A percentile compares a stretch with the other conserved stretches of the same genome.
These are phyloP conservation scores for Perizoma flavofasciatum DNA, from an alignment of 2,888 invertebrate genomes.

Conservation along the genomic window DNA sequence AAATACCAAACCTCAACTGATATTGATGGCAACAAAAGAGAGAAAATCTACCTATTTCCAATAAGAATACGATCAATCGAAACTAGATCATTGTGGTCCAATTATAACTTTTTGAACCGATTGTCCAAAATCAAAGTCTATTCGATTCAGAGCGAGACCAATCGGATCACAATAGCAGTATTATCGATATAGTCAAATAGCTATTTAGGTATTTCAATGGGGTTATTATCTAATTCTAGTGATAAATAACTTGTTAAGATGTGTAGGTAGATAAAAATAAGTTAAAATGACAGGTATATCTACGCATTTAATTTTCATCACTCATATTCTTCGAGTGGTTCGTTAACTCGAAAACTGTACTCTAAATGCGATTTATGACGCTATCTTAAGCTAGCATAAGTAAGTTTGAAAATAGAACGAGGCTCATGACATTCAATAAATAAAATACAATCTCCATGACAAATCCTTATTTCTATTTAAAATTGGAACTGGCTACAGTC, in stretches of 20 bases:
- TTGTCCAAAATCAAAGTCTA: constrained; percentile 60
- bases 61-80: constrained; percentile 30
- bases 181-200: constrained; percentile 45
- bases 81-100: constrained; percentile 38
- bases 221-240: constrained; percentile 26
- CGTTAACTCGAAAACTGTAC: too few relatives aligned
- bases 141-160: constrained; percentile 62
- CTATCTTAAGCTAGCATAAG: too few relatives aligned
- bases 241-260: constrained; percentile 25
- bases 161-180: constrained; percentile 54
- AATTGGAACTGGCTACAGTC: too few relatives aligned
- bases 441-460: too few relatives aligned
- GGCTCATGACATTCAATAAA: too few relatives aligned
- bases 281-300: constrained; percentile 19
- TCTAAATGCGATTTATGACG: too few relatives aligned
- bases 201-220: constrained; percentile 35
- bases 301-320: neutral
- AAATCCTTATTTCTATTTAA: too few relatives aligned
- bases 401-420: too few relatives aligned
- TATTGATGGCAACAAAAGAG: neutral
- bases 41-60: constrained; percentile 7
- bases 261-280: neutral
- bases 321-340: too few relatives aligned
- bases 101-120: constrained; percentile 53
- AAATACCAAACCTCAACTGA: neutral